phyloP scores from a whole-genome alignment of 2,797 vertebrate genomes.

The Oophaga sylvatica region DNA sequence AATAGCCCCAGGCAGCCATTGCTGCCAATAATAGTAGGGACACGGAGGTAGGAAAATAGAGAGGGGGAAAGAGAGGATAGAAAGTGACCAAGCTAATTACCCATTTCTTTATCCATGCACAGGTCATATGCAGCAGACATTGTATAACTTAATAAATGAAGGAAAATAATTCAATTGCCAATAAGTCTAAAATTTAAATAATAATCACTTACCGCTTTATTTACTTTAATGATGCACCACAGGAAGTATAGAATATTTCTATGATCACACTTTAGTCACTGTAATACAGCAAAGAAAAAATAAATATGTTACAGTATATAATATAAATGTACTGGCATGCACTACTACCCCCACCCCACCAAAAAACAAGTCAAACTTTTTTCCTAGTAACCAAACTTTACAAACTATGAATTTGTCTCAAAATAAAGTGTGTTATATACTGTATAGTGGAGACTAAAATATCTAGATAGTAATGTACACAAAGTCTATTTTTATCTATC shows the following conservation, averaged over 20 bases:
- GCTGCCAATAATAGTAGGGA: too few relatives aligned
- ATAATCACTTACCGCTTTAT: slow-evolving; percentile 4
- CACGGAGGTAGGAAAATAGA: too few relatives aligned
- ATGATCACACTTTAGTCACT: neutral
- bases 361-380: neutral
- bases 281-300: neutral
- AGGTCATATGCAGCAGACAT: too few relatives aligned
- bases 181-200: slow-evolving; percentile 1
- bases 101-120: too few relatives aligned
- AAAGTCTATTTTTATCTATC: neutral
- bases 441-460: too few relatives aligned
- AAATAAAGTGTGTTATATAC: neutral
- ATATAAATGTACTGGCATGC: neutral
- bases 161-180: neutral
- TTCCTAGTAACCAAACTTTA: neutral
- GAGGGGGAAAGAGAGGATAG: too few relatives aligned
- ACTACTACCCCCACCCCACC: neutral
- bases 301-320: slow-evolving; percentile 10
- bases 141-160: too few relatives aligned
- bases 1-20: too few relatives aligned
- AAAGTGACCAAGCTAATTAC: too few relatives aligned
- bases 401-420: neutral
- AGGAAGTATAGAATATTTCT: slow-evolving; percentile 2
- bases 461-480: neutral
- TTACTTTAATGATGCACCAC: neutral